These are phyloP conservation scores for Gadopsis bispinosus DNA, from an alignment of 2,797 vertebrate genomes.

Conservation along the genomic window DNA sequence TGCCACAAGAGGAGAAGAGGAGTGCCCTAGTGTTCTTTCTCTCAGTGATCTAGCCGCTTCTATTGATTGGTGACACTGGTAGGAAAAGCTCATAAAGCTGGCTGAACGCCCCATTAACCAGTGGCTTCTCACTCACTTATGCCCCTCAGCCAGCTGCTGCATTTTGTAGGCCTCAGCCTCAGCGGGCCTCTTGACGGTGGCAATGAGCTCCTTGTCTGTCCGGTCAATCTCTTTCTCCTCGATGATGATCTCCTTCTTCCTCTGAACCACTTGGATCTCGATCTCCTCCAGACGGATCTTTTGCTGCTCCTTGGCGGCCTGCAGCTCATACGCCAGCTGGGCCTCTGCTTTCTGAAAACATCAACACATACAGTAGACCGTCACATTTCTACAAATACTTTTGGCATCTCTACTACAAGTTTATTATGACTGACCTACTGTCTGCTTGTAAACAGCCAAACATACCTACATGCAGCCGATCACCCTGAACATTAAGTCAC, in stretches of 20 bases:
- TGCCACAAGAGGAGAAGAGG: neutral
- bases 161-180: slow-evolving; percentile 91
- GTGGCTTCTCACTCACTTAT: slow-evolving; percentile 82
- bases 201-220: slow-evolving; percentile 89
- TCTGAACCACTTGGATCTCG: slow-evolving; percentile 91
- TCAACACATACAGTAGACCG: neutral
- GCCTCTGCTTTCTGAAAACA: slow-evolving; percentile 90
- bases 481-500: neutral
- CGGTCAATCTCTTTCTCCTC: slow-evolving; percentile 91
- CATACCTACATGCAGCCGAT: neutral
- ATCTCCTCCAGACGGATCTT: slow-evolving; percentile 93
- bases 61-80: neutral
- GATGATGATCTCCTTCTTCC: slow-evolving; percentile 90
- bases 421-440: neutral
- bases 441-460: neutral
- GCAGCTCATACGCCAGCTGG: slow-evolving; percentile 94
- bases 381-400: neutral
- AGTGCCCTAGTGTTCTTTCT: neutral
- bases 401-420: too few species aligned
- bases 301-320: slow-evolving; percentile 94
- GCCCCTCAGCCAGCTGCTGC: slow-evolving; percentile 90
- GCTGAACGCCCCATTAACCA: neutral
- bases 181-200: slow-evolving; percentile 88
- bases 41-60: neutral
- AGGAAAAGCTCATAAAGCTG: neutral